Conservation (phyloP, 2,113 vertebrate species). For the Lophius piscatorius region DNA sequence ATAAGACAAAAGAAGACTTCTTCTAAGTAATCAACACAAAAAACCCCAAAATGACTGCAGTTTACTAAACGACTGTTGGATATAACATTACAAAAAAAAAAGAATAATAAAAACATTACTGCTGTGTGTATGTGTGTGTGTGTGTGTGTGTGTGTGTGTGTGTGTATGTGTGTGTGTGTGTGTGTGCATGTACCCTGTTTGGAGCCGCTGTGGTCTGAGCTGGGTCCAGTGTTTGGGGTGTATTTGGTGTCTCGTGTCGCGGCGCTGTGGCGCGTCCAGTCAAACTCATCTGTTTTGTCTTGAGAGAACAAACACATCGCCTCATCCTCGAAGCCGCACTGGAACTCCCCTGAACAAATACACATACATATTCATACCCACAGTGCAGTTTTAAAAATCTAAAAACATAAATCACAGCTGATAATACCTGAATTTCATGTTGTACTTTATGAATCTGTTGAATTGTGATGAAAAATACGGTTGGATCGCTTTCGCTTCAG, state of each 20-base stretch:
- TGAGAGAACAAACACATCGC: conserved; percentile 95
- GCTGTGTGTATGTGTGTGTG: not conserved
- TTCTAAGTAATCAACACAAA: too few relatives aligned
- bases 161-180: conserved; percentile 12
- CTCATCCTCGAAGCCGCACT: conserved; percentile 86
- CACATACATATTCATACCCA: conserved; percentile 27
- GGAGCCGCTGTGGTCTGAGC: conserved; percentile 87
- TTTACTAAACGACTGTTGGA: too few relatives aligned
- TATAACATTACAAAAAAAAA: too few relatives aligned
- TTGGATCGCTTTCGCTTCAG: too few relatives aligned
- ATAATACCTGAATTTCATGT: too few relatives aligned
- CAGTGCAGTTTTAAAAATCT: not conserved
- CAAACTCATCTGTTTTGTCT: conserved; percentile 93
- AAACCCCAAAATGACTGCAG: too few relatives aligned
- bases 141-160: not conserved
- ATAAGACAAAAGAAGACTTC: too few relatives aligned
- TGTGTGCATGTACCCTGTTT: conserved; percentile 85
- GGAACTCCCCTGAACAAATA: conserved; percentile 69
- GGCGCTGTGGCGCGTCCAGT: conserved; percentile 96
- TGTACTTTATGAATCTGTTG: too few relatives aligned
- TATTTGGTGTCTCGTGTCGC: conserved; percentile 92
- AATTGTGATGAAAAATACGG: too few relatives aligned
- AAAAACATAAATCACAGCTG: too few relatives aligned
- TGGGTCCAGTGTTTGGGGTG: conserved; percentile 94
- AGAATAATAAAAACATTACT: too few relatives aligned